Conservation (phyloP, 2,113 vertebrate species). For the Terrapene triunguis region DNA sequence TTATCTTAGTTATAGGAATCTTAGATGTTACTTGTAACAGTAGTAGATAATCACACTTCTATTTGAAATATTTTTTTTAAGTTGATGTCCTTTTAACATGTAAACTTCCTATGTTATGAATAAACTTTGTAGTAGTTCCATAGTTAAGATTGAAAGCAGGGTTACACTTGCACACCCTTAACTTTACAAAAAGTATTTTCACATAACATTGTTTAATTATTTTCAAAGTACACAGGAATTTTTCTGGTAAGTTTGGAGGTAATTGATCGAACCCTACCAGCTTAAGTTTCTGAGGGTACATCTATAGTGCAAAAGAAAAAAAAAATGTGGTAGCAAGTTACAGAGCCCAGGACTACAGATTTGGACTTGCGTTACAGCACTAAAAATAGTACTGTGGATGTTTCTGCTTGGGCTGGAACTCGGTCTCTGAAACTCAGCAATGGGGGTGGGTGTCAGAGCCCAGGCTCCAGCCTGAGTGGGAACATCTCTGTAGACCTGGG, state of each 20-base stretch:
- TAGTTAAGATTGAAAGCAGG: not conserved
- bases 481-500: no score
- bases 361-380: no score
- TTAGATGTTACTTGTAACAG: not conserved
- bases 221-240: constrained; percentile 56
- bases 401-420: no score
- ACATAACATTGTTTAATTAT: constrained; percentile 42
- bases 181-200: constrained; percentile 43
- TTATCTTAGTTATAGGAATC: no score
- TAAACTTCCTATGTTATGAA: not conserved
- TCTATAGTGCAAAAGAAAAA: no score
- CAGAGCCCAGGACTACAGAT: no score
- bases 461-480: no score
- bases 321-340: no score
- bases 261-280: constrained; percentile 74
- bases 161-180: constrained; percentile 13
- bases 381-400: no score
- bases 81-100: not conserved
- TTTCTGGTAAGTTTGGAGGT: constrained; percentile 41
- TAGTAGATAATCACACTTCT: not conserved
- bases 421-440: no score
- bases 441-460: no score
- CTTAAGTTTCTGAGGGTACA: not conserved
- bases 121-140: not conserved
- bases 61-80: not conserved